Base-by-base conservation (phyloP, 2,113 vertebrate genomes). In the Silurus asotus region DNA sequence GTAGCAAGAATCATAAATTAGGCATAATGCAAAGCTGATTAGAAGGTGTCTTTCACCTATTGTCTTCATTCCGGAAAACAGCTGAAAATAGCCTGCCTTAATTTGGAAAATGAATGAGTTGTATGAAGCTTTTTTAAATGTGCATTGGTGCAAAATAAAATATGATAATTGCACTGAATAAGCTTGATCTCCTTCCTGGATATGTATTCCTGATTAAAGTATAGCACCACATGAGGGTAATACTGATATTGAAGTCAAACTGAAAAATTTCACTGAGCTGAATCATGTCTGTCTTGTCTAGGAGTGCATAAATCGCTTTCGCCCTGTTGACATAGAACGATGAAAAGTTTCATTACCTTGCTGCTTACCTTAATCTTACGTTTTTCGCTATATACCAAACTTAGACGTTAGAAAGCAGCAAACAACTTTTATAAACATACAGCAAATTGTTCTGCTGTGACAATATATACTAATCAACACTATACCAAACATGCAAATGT, bases 281-380 rank as follows among this genome's bases (percentile, higher is more conserved):
- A 78, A 58, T 78, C 25, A 78, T 37, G n/a, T 19, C n/a, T 37
- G 56, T 78, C 25, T 58, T 78, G 76, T 58, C 76, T 58, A 77
- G 15, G 74, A 56, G 51, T 15, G 51, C 74, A 77, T n/a, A 77
- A 77, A 77, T 55, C 11, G 2, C 25, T 77, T 37, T 55, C 55
- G 51, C 51, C n/a, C 74, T 55, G 74, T 51, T 77, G 74, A 15
- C 48, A 55, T 23, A 6, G 55, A 79, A 15, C 11, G 25, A 28
- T 79, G 23, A 76, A 76, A 53, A 53, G 51, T 11, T 17, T 37
- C 37, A 65, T 87, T 85, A 37, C 82, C 55, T 56, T 76, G 81
- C 83, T 64, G 59, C 69, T 69, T 28, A 15, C 37, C 65, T 72
- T 87, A 86, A 88, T 90, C 83, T 84, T 55, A 55, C 74, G 13